Evolutionary conservation across 2,797 vertebrate genomes (phyloP).

Genomic region (Trematomus bernacchii): DNA sequence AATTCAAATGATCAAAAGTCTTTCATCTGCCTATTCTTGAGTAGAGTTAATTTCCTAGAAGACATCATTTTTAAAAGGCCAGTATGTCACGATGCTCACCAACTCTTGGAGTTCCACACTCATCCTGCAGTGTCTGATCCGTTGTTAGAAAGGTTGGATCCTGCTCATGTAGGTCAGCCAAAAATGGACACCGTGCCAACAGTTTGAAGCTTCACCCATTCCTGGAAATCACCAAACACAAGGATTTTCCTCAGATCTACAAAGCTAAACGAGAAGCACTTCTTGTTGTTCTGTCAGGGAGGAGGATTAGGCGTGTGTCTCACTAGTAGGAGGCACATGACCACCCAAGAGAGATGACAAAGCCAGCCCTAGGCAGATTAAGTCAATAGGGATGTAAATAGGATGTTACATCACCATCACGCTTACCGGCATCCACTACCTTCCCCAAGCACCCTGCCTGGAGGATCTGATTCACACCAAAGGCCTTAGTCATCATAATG

Average conservation of each 20-base stretch:
- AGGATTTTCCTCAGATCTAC: background rate
- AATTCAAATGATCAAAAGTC: constrained; percentile 26
- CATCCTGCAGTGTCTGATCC: constrained; percentile 51
- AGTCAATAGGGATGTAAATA: constrained; percentile 75
- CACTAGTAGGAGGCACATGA: constrained; percentile 45
- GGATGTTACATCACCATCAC: constrained; percentile 76
- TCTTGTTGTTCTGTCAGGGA: constrained; percentile 43
- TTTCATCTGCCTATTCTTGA: constrained; percentile 2
- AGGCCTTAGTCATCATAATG: constrained; percentile 12
- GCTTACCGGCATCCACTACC: constrained; percentile 62
- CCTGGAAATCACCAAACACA: background rate
- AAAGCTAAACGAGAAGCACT: background rate
- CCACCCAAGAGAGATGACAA: constrained; percentile 72
- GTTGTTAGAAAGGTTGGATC: constrained; percentile 31
- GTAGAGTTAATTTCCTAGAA: constrained; percentile 9
- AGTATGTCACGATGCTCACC: constrained; percentile 5
- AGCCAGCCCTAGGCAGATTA: constrained; percentile 73
- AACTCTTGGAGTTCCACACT: constrained; percentile 42
- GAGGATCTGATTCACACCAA: constrained; percentile 54
- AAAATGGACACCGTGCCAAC: background rate
- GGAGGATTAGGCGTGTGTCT: constrained; percentile 59
- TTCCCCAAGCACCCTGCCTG: constrained; percentile 42
- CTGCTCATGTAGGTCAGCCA: constrained; percentile 19
- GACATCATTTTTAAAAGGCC: background rate
- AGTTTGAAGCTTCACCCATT: background rate